These are phyloP conservation scores for Caenorhabditis zanzibari DNA, from an alignment of 2,888 invertebrate species.

Conservation along the genomic window DNA sequence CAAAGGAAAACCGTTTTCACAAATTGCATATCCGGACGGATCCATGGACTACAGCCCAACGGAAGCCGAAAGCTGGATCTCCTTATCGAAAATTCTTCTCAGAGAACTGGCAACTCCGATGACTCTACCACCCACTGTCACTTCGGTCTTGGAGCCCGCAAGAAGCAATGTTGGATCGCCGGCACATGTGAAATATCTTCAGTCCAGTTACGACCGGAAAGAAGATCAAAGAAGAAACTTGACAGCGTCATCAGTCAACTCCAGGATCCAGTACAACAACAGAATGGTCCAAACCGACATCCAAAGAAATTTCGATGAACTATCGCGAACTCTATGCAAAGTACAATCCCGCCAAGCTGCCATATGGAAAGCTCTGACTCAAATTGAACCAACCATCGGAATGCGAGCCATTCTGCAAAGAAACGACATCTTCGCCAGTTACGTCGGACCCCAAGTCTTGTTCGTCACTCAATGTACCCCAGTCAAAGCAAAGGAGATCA, in stretches of 20 bases:
- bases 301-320: not conserved
- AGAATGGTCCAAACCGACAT: not conserved
- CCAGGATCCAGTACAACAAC: not conserved
- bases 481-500: not conserved
- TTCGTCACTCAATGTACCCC: not conserved
- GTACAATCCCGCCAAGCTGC: not conserved
- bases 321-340: not conserved
- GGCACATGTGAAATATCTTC: not conserved
- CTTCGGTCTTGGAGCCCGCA: not conserved
- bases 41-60: not conserved
- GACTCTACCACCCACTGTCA: not conserved
- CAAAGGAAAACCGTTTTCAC: not conserved
- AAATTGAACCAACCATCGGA: not conserved
- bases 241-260: not conserved
- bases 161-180: not conserved
- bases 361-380: not conserved
- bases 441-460: not conserved
- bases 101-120: not conserved
- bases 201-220: not conserved
- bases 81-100: not conserved
- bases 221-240: not conserved
- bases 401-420: slow-evolving; percentile 4
- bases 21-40: not conserved
- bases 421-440: not conserved
- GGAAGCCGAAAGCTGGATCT: slow-evolving; percentile 7